Base-by-base conservation (phyloP, 2,113 vertebrate species). In the Hemichromis elongatus region DNA sequence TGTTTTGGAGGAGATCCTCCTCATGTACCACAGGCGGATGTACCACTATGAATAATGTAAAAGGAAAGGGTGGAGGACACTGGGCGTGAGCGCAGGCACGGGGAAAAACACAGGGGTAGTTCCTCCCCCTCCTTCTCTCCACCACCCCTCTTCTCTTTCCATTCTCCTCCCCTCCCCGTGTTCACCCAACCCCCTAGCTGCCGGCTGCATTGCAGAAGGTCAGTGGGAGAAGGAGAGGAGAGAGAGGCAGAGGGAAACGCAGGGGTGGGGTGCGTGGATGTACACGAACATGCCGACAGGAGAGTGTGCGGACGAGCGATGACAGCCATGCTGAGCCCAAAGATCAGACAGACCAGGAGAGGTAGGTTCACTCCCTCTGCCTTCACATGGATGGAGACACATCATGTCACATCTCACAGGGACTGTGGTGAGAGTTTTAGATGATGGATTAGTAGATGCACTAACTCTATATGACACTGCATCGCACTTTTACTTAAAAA, bases 241-340 rank as follows among this genome's bases (percentile, higher is more conserved):
- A 79, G 84, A 70, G 81, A 45, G 61, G 80, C 47, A 78, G 80
- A 79, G 83, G 57, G 55, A 88, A 79, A 84, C 81, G 78, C 79
- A 75, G 77, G 85, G 89, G 83, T 85, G 85, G 92, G 90, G 90
- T 86, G 89, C 56, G 12, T 88, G 92, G 93, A 93, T 91, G 89
- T 90, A 89, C 83, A 92, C 4, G 91, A 92, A 88, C 91, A 94
- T 95, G 96, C 93, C 81, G 92, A 94, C 87, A 56, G 93, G 90
- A 89, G 78, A 80, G 86, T 63, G 79, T 8, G 88, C 11, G 56
- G 52, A 86, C 80, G 79, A 92, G 89, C 93, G 83, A 95, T 94
- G 95, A 93, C 95, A 96, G 92, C 96, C 93, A 98, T 98, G 98
- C 96, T 98, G 95, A 98, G 97, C 94, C 98, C 97, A 68, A 98